phyloP scores from a whole-genome alignment of 2,888 invertebrate species.

The Dinocampus coccinellae region DNA sequence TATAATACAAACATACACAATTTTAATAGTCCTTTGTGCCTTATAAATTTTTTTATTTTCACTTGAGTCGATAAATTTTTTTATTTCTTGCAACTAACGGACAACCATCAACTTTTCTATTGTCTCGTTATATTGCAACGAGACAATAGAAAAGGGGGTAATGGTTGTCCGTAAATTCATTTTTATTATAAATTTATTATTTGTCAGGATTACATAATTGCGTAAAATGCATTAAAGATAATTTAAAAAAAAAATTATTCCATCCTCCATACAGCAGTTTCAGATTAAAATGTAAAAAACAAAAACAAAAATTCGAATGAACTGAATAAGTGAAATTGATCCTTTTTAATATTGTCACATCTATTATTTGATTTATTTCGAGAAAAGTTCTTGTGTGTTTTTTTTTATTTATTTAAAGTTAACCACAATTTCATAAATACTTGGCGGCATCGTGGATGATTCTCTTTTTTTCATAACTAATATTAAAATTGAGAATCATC shows the following conservation, averaged over 20 bases:
- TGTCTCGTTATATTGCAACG: background rate
- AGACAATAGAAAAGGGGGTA: background rate
- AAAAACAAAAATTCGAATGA: no score
- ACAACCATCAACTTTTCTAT: constrained; percentile 33
- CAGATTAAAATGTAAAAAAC: background rate
- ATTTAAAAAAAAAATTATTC: background rate
- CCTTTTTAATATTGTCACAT: no score
- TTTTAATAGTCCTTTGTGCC: constrained; percentile 16
- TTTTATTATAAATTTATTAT: background rate
- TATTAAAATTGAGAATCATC: constrained; percentile 34
- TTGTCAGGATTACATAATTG: background rate
- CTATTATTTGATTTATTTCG: no score
- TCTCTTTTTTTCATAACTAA: constrained; percentile 31
- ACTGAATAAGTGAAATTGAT: no score
- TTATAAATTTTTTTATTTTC: constrained; percentile 22
- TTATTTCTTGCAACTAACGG: constrained; percentile 18
- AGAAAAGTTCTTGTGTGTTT: no score
- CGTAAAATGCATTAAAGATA: background rate
- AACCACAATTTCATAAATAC: constrained; percentile 14
- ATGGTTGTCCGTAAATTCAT: background rate
- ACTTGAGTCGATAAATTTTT: constrained; percentile 1
- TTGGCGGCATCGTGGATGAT: constrained; percentile 35
- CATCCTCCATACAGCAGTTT: background rate
- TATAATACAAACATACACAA: no score
- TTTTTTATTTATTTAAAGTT: no score